Base-by-base conservation (phyloP, 2,797 vertebrate species). In the Martes flavigula region DNA sequence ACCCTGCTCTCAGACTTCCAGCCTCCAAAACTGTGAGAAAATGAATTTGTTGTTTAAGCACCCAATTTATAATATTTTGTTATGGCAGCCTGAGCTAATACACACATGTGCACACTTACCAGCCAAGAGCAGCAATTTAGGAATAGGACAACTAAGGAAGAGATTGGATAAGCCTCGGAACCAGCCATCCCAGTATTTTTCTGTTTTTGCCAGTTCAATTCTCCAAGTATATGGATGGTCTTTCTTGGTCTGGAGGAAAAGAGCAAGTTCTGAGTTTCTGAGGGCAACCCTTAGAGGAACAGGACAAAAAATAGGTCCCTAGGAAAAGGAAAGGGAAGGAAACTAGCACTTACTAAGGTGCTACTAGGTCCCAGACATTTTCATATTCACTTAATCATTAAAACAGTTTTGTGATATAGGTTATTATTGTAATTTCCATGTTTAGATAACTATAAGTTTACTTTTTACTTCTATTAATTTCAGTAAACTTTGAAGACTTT, bases 111-210 rank as follows among this genome's bases (percentile, higher is more conserved):
- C 13, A 27, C n/a, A 98, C 98, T 4, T 98, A 99, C 99, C 99
- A 98, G 99, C 99, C 72, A 99, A 99, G 91, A 99, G 99, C 46
- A 99, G 99, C 81, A 99, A 99, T 97, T 99, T 99, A 97, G 99
- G 99, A 94, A 99, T 99, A 7, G 99, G 97, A 94, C 99, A 99
- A 98, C 99, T 99, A 79, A 99, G 99, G 97, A 99, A 99, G 93
- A 99, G 99, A 92, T 99, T 99, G 46, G 99, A 99, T 79, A 99
- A 99, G 54, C 99, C 99, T 98, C 99, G 98, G 98, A 99, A 99
- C 99, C 99, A 99, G 97, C 99, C 99, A 3, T 99, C 99, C 99
- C 99, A 99, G 97, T 99, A 99, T 97, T 99, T 99, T 84, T 99
- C 99, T 1, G 99, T 99, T 99, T 99, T 99, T 25, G 99, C 99